Evolutionary conservation across 2,113 vertebrate genomes (phyloP), one percentile per base, ranked within the genome.

Genomic region (Bettongia penicillata): DNA sequence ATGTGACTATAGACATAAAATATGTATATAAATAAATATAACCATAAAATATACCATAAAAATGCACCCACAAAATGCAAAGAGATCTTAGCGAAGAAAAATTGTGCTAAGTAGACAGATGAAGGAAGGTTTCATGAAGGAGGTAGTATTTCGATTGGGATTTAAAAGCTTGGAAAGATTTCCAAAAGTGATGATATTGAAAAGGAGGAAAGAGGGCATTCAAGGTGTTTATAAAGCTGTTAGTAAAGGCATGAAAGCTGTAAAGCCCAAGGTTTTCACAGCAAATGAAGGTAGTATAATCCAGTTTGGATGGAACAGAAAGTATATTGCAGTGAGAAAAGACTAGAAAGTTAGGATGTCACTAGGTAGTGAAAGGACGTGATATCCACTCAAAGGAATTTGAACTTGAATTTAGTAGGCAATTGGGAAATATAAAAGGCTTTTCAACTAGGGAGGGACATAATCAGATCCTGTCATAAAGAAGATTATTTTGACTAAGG

Each of bases 351-450:
- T 22, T 84, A 37, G 31, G 1, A 0, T 8, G 26, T 55, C 89
- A 51, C 24, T 47, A 91, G 24, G 57, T 43, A 53, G 53, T 31
- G 0, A 22, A 68, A 25, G 31, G 51, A 90, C 68, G 52, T 90
- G 6, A 53, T 84, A 84, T 43, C 16, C 25, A 23, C 24, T 53
- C 22, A 0, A 11, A 3, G 28, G 37, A 90, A 49, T 90, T 96
- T 91, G 84, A 12, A 90, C 22, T 52, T 95, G 53, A 94, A 96
- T 48, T 92, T 93, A 92, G 57, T 92, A 51, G 31, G 12, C 28
- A 24, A 92, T 61, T 0, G 8, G 28, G 55, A 93, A 16, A 14
- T 53, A 91, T 23, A 50, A 24, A 14, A 95, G 43, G 24, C 2
- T 53, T 93, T 53, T 90, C 9, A 93, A 5, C 43, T 37, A 37